Evolutionary conservation across 2,888 invertebrate species (phyloP), one percentile per base, ranked within the genome.

Genomic region (Yponomeuta evonymella): DNA sequence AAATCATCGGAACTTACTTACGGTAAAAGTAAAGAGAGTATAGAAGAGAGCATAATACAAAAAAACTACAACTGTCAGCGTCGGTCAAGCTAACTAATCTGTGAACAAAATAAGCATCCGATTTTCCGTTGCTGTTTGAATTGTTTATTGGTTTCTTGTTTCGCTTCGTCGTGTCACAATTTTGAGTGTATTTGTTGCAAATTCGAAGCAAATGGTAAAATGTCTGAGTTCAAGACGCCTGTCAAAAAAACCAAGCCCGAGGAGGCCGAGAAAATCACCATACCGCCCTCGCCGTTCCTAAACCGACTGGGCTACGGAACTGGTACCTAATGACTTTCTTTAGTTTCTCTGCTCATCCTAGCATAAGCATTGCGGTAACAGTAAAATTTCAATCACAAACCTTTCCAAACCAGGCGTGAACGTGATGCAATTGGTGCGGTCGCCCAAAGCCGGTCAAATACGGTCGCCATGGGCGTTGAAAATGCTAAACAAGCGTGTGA

Each of bases 401-500:
- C 12, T 70, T 51, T 29, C 3, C n/a, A 30, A 58, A 58, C 48
- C 73, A 96, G 96, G 97, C 71, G 95, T 97, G 15, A 94, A 94
- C 75, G 97, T 97, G 0, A 96, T 96, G 86, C 94, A 95, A 75
- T 82, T 97, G 73, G 93, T 96, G 71, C 92, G 97, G 74, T 96
- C 96, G 0, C 96, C 96, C 0, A 90, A 93, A 75, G 93, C 93
- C 1, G 95, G 95, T 9, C 93, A 94, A 76, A 84, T 93, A 0
- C 93, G 94, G n/a, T 97, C 97, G 0, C 97, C 97, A 0, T 97
- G 97, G 97, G 97, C 97, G 0, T 90, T 97, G 0, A 97, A 97
- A 81, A 95, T 96, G 85, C 81, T 96, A 1, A 94, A 93, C 75
- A 93, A 90, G 70, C 84, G 85, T 2, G 88, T 90, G 29, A 92